Conservation (phyloP, 2,888 invertebrate genomes). For the Trypoxylon attenuatum region DNA sequence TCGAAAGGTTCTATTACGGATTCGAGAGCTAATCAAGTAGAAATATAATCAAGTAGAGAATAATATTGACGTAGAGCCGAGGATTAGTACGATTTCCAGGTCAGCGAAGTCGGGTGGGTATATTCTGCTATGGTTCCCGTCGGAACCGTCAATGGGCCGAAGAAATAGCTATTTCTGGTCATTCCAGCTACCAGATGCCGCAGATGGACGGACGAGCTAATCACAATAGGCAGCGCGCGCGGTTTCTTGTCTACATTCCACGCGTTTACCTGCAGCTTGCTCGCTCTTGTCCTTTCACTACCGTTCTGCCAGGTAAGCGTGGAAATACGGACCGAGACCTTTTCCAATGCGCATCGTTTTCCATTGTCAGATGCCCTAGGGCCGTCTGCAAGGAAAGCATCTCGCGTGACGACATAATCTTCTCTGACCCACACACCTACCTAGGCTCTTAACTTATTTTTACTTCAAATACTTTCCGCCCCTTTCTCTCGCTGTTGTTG, state of each 20-base stretch:
- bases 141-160: slow-evolving; percentile 9
- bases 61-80: slow-evolving; percentile 8
- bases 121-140: slow-evolving; percentile 2
- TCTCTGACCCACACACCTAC: neutral
- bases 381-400: slow-evolving; percentile 28
- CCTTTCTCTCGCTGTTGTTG: neutral
- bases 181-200: slow-evolving; percentile 36
- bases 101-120: slow-evolving; percentile 1
- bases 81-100: slow-evolving; percentile 20
- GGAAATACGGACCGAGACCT: slow-evolving; percentile 16
- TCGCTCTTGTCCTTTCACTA: slow-evolving; percentile 6
- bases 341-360: slow-evolving; percentile 5
- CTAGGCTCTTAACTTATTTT: neutral
- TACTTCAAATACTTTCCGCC: neutral
- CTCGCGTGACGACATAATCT: slow-evolving; percentile 35
- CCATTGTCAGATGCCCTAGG: no score
- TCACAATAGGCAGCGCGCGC: slow-evolving; percentile 31
- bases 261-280: slow-evolving; percentile 24
- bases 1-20: neutral
- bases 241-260: slow-evolving; percentile 8
- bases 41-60: slow-evolving; percentile 18
- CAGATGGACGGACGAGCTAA: slow-evolving; percentile 40
- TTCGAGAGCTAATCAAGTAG: slow-evolving; percentile 19
- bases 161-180: slow-evolving; percentile 33
- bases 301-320: slow-evolving; percentile 26